Base-by-base conservation (phyloP, 2,888 invertebrate genomes). In the Glyphotaelius pellucidus region DNA sequence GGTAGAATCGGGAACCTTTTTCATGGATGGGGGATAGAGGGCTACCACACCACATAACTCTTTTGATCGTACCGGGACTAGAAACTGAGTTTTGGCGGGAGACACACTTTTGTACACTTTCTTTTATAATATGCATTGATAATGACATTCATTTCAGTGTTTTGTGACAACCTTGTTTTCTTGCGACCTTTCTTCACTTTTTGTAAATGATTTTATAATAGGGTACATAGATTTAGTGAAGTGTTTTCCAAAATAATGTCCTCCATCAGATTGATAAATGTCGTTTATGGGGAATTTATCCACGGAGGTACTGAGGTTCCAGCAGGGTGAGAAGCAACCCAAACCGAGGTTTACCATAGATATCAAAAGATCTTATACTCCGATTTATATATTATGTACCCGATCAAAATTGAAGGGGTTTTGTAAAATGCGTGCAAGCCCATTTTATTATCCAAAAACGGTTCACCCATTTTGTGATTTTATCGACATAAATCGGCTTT, bases 391-490 rank as follows among this genome's bases (percentile, higher is more conserved):
- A 89, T 89, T 32, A 47, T 47, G 14, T 47, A 86, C 47, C 30
- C 67, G 79, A 35, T 89, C 19, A 89, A 25, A 89, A 79, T 80
- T 89, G 80, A 89, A 92, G 87, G 92, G 67, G 86, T 90, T 90
- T 91, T 79, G 89, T 89, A 92, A 90, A 87, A 91, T 89, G 80
- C 89, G 90, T 92, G 91, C 91, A 89, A 89, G 89, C 90, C 92
- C 90, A 92, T 91, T 92, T 92, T 92, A 92, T 91, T 91, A 92
- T 92, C 92, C 86, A 35, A 80, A 91, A 89, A 89, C 35, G 25
- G 84, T 89, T 90, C 90, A 47, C 42, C 84, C 91, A 42, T 90
- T 90, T 87, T 89, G 90, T 80, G 91, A 92, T 90, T 91, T 92
- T 92, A 91, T 92, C 92, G 89, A 83, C 89, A 87, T 89, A 90